Base-by-base conservation (phyloP, 2,797 vertebrate genomes). In the Scomberomorus guttatus region DNA sequence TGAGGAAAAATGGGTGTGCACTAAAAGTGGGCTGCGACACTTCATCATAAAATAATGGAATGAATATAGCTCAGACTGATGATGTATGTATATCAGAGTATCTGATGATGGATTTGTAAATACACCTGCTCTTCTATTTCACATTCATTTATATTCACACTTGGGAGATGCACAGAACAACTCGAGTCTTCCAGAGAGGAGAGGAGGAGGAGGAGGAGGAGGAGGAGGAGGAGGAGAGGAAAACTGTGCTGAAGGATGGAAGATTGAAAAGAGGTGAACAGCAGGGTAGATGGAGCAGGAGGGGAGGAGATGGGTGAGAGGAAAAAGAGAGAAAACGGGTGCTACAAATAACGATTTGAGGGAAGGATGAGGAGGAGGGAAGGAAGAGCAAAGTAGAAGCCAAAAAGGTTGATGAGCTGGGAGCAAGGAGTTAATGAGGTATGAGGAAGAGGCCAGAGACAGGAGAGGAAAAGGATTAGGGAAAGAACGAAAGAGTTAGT, bases 61-160 rank as follows among this genome's bases (percentile, higher is more conserved):
- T 62, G 15, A n/a, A 76, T 59, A 64, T 64, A 18, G 61, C 55
- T 83, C 80, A 63, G 24, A 56, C n/a, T 37, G 57, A 60, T 65
- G 79, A 81, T 70, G 46, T 27, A 81, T 70, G 46, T 27, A 75
- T n/a, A 61, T 84, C 69, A 17, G 15, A 72, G 44, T 56, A 17
- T 60, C 10, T 17, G 42, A 55, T 44, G 84, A 60, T 63, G 75
- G 39, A 71, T 80, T n/a, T 79, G 66, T 77, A 46, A 51, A 69
- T 79, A 77, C 86, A 85, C 75, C 84, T 86, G 84, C 80, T 84
- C 67, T 29, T 75, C 67, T 24, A 22, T 24, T 75, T 79, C 68
- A 54, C 51, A 25, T 24, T 77, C 77, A 87, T 82, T 83, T 58
- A 76, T 62, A 80, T 78, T 83, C 82, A 75, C 70, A 56, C 13